These are phyloP conservation scores for Rhopalosiphum nymphaeae DNA, from an alignment of 2,888 invertebrate species.

Conservation along the genomic window DNA sequence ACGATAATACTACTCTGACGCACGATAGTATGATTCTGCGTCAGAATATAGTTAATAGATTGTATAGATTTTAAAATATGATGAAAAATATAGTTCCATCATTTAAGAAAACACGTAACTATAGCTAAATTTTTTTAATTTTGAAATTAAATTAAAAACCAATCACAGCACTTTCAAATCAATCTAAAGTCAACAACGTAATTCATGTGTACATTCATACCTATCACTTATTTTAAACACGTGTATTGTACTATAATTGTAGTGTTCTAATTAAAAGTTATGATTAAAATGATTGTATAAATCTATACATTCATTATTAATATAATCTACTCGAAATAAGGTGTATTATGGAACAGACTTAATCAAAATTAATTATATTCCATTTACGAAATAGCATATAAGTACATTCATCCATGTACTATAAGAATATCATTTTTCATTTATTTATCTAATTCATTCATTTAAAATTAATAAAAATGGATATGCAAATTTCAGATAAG, in stretches of 20 bases:
- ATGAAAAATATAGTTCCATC: neutral
- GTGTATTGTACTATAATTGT: neutral
- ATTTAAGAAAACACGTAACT: neutral
- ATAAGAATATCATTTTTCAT: neutral
- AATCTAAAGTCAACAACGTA: neutral
- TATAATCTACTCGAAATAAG: neutral
- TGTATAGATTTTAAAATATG: neutral
- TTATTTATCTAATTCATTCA: neutral
- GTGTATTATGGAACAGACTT: neutral
- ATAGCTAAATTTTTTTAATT: neutral
- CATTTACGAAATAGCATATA: neutral
- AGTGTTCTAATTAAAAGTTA: neutral
- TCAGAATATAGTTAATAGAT: neutral
- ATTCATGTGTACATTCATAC: neutral
- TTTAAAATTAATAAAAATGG: neutral
- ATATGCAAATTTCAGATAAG: neutral
- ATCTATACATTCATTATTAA: neutral
- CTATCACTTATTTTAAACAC: neutral
- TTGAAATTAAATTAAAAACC: neutral
- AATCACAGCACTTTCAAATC: neutral
- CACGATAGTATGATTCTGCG: neutral
- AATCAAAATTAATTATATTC: neutral
- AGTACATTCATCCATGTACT: neutral
- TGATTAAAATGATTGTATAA: neutral
- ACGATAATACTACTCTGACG: neutral